phyloP scores from a whole-genome alignment of 1,140 invertebrate species.

The Pogonomyrmex californicus region DNA sequence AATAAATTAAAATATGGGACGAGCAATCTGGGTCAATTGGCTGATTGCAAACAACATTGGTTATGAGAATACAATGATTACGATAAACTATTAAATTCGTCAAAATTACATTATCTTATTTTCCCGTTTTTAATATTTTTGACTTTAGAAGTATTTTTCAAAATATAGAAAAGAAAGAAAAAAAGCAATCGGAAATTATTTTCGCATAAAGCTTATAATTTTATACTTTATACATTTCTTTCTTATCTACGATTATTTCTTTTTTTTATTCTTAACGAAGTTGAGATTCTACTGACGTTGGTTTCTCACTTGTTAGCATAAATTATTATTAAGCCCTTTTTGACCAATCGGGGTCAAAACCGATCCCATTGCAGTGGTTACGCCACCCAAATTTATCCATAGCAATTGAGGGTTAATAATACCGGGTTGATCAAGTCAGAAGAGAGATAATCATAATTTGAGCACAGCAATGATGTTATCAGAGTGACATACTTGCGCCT shows the following conservation, averaged over 20 bases:
- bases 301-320: conserved; percentile 34
- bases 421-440: conserved; percentile 18
- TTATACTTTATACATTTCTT: not conserved
- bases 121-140: not conserved
- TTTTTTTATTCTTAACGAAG: conserved; percentile 3
- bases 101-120: not conserved
- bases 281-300: not conserved
- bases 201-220: not conserved
- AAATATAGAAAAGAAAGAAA: not conserved
- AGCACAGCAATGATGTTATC: conserved; percentile 58
- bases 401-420: conserved; percentile 47
- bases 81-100: not conserved
- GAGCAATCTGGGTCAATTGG: no score
- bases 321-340: conserved; percentile 28
- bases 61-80: not conserved
- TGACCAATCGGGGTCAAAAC: conserved; percentile 37
- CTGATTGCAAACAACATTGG: not conserved
- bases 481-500: conserved; percentile 45
- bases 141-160: not conserved
- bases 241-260: not conserved
- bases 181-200: not conserved
- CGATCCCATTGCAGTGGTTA: conserved; percentile 16
- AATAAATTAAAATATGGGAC: not conserved
- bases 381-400: conserved; percentile 31
- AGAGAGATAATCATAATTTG: conserved; percentile 46